Base-by-base conservation (phyloP, 2,113 vertebrate genomes). In the Meriones unguiculatus region DNA sequence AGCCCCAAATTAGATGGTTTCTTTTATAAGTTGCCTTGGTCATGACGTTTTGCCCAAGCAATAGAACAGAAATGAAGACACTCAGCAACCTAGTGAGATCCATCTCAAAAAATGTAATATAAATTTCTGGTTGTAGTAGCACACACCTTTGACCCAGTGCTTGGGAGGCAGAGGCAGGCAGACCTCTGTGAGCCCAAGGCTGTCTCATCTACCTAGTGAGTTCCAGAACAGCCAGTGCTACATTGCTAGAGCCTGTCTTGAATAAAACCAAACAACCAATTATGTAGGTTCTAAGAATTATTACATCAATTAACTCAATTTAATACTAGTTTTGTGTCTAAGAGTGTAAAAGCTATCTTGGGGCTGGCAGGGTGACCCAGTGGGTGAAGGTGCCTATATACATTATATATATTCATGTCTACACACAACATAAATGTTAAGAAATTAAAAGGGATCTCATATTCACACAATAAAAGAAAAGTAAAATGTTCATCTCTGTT, bases 401-500 rank as follows among this genome's bases (percentile, higher is more conserved):
- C 41, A 77, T 46, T 30, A 7, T 17, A 50, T 17, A 5, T 46
- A 17, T 84, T 35, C 86, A 87, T 57, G 69, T 41, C 35, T 18
- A 84, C 35, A 67, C 24, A 73, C 35, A n/a, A 28, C 20, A 77
- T 52, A 54, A 78, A 54, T 2, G 28, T 35, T 54, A 54, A 78
- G 15, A 78, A 78, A 54, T 54, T 80, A 80, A 80, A 90, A 93
- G 78, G 73, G 91, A 76, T 57, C 92, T 90, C 38, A 88, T 69
- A 15, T 2, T 78, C 25, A 90, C 2, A 65, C 20, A 84, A 46
- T 67, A 24, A 95, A 80, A 84, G 59, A 9, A 91, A 87, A 88
- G 28, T 28, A n/a, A 25, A 38, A 89, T 41, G 9, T 11, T 78
- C 87, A 90, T 85, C 84, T 89, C 7, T 69, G 2, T 85, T 88